Conservation (phyloP, 2,888 invertebrate species). For the Hyposoter dolosus region DNA sequence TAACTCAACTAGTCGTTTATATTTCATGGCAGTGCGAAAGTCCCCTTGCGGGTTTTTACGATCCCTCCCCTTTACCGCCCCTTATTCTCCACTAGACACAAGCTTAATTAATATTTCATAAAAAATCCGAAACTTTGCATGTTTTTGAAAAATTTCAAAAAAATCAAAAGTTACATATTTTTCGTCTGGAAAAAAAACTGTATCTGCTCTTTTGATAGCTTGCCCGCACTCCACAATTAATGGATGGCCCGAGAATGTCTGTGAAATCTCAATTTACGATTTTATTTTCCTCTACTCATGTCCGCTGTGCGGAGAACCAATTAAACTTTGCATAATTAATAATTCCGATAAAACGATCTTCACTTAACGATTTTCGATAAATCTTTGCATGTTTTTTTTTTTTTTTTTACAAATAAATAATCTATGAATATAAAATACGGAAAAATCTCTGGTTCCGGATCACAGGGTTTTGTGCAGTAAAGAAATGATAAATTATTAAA, state of each 20-base stretch:
- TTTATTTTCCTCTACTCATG: not conserved
- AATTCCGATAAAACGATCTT: too few species aligned
- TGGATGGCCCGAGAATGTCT: not conserved
- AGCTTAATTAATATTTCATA: too few species aligned
- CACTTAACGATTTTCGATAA: not conserved
- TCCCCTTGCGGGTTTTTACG: too few species aligned
- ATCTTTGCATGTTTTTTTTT: not conserved
- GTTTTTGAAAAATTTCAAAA: too few species aligned
- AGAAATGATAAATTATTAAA: not conserved
- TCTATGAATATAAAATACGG: not conserved
- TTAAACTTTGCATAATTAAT: too few species aligned
- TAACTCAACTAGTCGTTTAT: not conserved
- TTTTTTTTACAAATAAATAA: not conserved
- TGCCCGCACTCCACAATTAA: too few species aligned
- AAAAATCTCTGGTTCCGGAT: not conserved
- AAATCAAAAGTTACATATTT: too few species aligned
- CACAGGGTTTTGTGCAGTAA: not conserved
- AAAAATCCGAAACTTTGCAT: too few species aligned
- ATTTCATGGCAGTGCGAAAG: not conserved
- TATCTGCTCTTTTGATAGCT: too few species aligned
- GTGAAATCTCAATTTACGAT: not conserved
- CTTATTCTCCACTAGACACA: too few species aligned
- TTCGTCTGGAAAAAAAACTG: too few species aligned
- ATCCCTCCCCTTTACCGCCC: too few species aligned
- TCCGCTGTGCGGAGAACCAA: not conserved